Base-by-base conservation (phyloP, 2,797 vertebrate genomes). In the Stomatorhinus walkeri region DNA sequence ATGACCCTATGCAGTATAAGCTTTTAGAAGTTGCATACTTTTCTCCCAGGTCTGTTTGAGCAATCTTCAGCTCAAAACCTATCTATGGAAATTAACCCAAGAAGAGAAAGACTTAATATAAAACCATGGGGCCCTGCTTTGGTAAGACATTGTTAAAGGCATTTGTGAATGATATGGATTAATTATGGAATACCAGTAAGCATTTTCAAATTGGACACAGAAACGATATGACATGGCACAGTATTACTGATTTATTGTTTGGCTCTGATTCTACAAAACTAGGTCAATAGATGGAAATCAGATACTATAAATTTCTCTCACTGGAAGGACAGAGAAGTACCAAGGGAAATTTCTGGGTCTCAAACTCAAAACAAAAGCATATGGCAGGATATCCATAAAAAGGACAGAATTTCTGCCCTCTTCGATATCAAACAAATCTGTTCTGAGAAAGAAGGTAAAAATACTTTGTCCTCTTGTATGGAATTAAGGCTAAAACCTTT, bases 321-420 rank as follows among this genome's bases (percentile, higher is more conserved):
- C 12, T 72, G 28, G 14, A 72, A 72, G 68, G 14, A 36, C 1
- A 1, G 28, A 36, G 28, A 36, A 72, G 2, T 72, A 72, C 68
- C 28, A 72, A 12, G 68, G 28, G 68, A 36, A 72, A 72, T 72
- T 72, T 36, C 68, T 72, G 28, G 12, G 28, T 72, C 28, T 72
- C 68, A 72, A 72, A 72, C 64, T 72, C 64, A 72, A 72, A 72
- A 72, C 68, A 72, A 72, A 72, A 72, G 28, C 68, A 72, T 16
- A 72, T 16, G 68, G 68, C 68, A 72, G 32, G 68, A 72, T 32
- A 72, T 36, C 68, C 68, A 72, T 16, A 72, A 72, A 72, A 72
- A 72, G 32, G 32, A 36, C 68, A 72, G 68, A 72, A 6, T 72
- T 36, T 36, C 68, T 72, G 14, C 28, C 28, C 32, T 72, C 68